Evolutionary conservation across 1,140 invertebrate species (phyloP).

Genomic region (Drosophila chauvacae): DNA sequence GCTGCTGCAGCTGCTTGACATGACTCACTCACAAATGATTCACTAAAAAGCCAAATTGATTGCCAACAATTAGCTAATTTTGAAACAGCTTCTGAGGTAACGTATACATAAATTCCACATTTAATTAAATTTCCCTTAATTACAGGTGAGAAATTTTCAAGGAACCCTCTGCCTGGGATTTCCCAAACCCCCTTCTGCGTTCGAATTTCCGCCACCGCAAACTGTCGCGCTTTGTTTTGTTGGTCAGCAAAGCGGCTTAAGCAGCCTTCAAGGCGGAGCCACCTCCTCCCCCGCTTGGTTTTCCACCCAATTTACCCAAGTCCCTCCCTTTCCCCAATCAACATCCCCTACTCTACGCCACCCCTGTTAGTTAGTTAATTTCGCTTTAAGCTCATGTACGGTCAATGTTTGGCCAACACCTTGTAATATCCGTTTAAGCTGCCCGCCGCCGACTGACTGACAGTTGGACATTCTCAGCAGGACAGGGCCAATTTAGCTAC

Average conservation of each 20-base stretch:
- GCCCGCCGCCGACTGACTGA: conserved; percentile 61
- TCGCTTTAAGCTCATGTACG: conserved; percentile 82
- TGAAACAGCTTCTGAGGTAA: background rate
- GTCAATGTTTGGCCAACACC: conserved; percentile 84
- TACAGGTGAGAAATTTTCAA: background rate
- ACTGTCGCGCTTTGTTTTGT: conserved; percentile 34
- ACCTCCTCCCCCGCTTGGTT: too few species aligned
- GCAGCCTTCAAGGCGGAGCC: conserved; percentile 9
- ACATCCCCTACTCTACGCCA: too few species aligned
- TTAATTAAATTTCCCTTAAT: background rate
- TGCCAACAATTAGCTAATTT: too few species aligned
- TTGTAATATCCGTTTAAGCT: conserved; percentile 83
- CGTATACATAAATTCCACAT: background rate
- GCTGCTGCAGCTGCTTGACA: background rate
- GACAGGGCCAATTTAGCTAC: conserved; percentile 74
- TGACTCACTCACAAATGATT: conserved; percentile 6
- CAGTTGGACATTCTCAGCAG: conserved; percentile 60
- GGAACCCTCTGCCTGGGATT: background rate
- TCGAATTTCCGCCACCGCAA: background rate
- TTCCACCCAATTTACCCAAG: background rate
- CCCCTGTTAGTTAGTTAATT: conserved; percentile 65
- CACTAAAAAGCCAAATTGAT: background rate
- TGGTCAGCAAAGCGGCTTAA: conserved; percentile 41
- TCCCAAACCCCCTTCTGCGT: background rate
- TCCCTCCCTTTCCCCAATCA: too few species aligned